Base-by-base conservation (phyloP, 2,797 vertebrate genomes). In the Gadopsis marmoratus region DNA sequence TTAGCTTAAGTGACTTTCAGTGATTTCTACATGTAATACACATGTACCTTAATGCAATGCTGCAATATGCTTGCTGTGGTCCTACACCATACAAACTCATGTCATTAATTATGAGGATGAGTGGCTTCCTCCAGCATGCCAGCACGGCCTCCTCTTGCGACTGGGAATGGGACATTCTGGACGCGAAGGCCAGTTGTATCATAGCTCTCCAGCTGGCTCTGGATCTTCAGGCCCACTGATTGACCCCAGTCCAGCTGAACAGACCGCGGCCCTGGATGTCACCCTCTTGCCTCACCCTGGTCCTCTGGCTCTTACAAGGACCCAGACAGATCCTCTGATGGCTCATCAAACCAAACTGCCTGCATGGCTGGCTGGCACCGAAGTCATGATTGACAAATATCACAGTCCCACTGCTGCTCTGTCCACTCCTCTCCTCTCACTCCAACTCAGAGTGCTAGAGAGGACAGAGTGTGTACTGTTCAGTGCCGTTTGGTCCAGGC, bases 201-300 rank as follows among this genome's bases (percentile, higher is more conserved):
- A 91, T 89, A 79, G 78, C 81, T 77, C 81, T 95, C 94, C 94
- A 95, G 92, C 89, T 93, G 93, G 92, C 93, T 90, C 65, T 59
- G 73, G 66, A 83, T 89, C 86, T 82, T 78, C 88, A 72, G 81
- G 61, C 80, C 81, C 76, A 82, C 75, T 85, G 91, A 90, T 85
- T 94, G 90, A 93, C 91, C 89, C 78, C 19, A n/a, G 76, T 91
- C 92, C 93, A 93, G 91, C 83, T 88, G 89, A 94, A 90, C 90
- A 89, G 92, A 90, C 81, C 74, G 67, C 65, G 70, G 86, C 60
- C 67, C 87, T 87, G 81, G 88, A 86, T 86, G 91, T 89, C 89
- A 83, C 92, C 75, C 61, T 81, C 45, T 66, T 74, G 74, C 74
- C 74, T 84, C 79, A 60, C 70, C 70, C 74, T 33, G 78, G 62